Evolutionary conservation across 2,888 invertebrate species (phyloP).

Genomic region (Plutella xylostella): DNA sequence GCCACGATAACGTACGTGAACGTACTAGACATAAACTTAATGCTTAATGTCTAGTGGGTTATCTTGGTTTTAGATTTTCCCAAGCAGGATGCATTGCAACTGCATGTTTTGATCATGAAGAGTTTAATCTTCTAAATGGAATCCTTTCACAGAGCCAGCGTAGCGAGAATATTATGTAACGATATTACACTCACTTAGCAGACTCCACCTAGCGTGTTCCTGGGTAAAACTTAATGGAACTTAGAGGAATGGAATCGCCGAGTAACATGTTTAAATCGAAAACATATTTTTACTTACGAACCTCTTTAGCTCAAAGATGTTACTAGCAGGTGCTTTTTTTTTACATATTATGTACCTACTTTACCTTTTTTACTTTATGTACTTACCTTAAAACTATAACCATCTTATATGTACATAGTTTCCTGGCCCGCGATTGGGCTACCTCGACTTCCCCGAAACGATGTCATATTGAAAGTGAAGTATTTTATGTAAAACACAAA

Average conservation of each 20-base stretch:
- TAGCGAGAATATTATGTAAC: neutral
- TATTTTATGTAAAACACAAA: neutral
- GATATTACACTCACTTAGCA: neutral
- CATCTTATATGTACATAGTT: no score
- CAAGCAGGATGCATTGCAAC: neutral
- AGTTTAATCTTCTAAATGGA: conserved; percentile 1
- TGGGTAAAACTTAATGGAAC: neutral
- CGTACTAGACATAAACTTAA: neutral
- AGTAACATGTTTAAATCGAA: neutral
- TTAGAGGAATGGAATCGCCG: neutral
- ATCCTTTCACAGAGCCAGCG: neutral
- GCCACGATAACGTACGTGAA: neutral
- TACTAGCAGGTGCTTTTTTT: neutral
- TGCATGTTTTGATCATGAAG: neutral
- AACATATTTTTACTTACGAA: neutral
- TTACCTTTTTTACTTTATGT: no score
- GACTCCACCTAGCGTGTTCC: no score
- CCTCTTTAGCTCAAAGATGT: neutral
- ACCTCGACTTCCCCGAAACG: no score
- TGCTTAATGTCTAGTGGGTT: neutral
- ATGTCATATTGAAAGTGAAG: neutral
- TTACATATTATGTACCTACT: no score
- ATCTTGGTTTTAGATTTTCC: neutral
- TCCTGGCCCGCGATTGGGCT: no score
- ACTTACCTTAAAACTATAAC: no score